These are phyloP conservation scores for Eristalis intricaria DNA, from an alignment of 2,888 invertebrate species.

Conservation along the genomic window DNA sequence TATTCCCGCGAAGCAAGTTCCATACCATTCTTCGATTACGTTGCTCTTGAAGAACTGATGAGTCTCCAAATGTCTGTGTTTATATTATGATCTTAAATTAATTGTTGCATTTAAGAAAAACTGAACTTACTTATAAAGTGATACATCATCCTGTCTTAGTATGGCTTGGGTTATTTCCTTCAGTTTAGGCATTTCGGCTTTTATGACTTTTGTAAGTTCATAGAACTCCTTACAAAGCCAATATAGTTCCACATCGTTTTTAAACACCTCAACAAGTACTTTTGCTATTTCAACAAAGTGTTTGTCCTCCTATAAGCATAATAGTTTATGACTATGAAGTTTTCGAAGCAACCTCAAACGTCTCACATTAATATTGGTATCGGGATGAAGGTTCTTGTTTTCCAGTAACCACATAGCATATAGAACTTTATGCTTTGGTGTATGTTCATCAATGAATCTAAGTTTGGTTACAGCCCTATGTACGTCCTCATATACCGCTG, in stretches of 20 bases:
- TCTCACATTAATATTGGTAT: conserved; percentile 82
- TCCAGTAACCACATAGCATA: conserved; percentile 92
- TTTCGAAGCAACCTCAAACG: not conserved
- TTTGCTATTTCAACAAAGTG: conserved; percentile 86
- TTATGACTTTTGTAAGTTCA: conserved; percentile 86
- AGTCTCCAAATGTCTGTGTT: conserved; percentile 85
- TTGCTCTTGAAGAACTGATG: conserved; percentile 81
- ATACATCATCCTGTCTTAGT: conserved; percentile 90
- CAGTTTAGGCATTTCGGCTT: conserved; percentile 85
- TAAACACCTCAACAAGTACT: conserved; percentile 87
- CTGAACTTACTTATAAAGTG: conserved; percentile 84
- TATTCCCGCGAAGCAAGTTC: conserved; percentile 91
- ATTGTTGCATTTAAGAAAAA: not conserved
- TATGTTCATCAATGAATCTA: conserved; percentile 85
- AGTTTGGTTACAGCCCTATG: conserved; percentile 87
- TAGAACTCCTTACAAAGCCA: conserved; percentile 91
- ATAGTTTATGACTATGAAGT: not conserved
- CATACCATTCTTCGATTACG: conserved; percentile 90
- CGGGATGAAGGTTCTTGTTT: conserved; percentile 85
- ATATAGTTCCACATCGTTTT: conserved; percentile 89
- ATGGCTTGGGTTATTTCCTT: conserved; percentile 86
- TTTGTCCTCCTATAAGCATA: conserved; percentile 81
- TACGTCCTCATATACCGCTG: conserved; percentile 89
- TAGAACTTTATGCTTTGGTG: conserved; percentile 86
- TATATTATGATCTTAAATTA: not conserved